Evolutionary conservation across 2,113 vertebrate genomes (phyloP).

Genomic region (Ammodramus savannarum): DNA sequence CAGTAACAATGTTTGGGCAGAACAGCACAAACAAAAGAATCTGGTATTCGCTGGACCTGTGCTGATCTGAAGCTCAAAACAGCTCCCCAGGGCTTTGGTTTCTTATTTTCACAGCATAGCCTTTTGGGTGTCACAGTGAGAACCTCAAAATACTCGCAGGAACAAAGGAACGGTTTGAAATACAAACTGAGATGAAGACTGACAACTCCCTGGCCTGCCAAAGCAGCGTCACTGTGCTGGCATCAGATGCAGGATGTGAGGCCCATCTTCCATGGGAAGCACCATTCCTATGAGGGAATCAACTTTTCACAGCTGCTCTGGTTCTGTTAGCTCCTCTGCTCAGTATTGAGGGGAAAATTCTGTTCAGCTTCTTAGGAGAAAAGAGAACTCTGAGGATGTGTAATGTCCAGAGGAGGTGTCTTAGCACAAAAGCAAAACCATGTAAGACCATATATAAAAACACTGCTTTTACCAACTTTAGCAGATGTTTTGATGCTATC

Average conservation of each 20-base stretch:
- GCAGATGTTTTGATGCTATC: background rate
- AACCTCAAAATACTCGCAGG: background rate
- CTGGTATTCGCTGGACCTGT: background rate
- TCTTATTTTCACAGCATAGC: background rate
- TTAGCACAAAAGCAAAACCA: background rate
- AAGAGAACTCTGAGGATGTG: background rate
- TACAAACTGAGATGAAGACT: background rate
- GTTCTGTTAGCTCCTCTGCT: background rate
- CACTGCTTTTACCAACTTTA: background rate
- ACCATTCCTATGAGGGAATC: background rate
- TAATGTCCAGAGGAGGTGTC: background rate
- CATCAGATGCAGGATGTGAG: background rate
- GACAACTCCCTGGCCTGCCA: background rate
- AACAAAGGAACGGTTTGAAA: background rate
- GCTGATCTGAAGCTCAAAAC: background rate
- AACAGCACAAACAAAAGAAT: background rate
- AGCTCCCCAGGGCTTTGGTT: background rate
- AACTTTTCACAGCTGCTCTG: background rate
- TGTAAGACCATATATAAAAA: background rate
- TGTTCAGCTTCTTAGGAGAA: background rate
- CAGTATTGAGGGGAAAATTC: background rate
- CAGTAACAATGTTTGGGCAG: background rate
- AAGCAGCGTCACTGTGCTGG: background rate
- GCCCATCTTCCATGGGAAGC: background rate
- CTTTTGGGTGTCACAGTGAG: background rate